Percentiles rank a stretch among this genome's conserved stretches.
Conservation (phyloP, 2,888 invertebrate genomes). For the Scaptomyza cyrtandrae region DNA sequence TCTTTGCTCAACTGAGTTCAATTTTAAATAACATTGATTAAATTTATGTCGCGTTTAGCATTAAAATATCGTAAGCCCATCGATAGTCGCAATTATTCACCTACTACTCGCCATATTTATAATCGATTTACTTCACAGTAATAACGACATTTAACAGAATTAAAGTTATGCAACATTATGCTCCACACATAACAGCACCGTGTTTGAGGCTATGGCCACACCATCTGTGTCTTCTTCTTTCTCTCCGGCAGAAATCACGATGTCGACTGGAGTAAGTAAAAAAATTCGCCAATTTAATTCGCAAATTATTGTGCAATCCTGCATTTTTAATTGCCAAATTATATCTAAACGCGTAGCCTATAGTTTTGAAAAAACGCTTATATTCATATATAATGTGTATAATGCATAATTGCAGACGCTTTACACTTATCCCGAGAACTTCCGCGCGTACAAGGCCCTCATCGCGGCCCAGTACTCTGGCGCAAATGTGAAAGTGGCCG, state of each 20-base stretch:
- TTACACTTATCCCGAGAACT: conserved; percentile 99
- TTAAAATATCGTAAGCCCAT: neutral
- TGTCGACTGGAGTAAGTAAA: conserved; percentile 90
- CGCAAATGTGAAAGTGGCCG: conserved; percentile 91
- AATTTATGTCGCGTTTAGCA: accelerated
- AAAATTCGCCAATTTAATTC: conserved; percentile 61
- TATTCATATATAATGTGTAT: conserved; percentile 26
- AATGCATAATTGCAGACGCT: conserved; percentile 87
- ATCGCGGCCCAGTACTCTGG: conserved; percentile 99
- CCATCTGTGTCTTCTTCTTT: conserved; percentile 68
- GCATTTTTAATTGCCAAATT: conserved; percentile 36
- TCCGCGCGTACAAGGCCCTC: conserved; percentile 98
- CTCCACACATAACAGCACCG: conserved; percentile 33
- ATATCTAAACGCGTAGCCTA: conserved; percentile 5
- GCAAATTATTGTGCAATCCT: conserved; percentile 74
- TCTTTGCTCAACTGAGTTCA: too few species aligned
- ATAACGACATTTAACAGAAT: conserved; percentile 33
- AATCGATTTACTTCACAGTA: neutral
- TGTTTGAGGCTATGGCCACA: conserved; percentile 19
- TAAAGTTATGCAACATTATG: neutral
- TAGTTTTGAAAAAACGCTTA: conserved; percentile 4
- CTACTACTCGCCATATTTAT: neutral
- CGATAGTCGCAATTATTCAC: neutral
- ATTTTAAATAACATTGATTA: neutral
- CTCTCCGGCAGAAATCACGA: conserved; percentile 86